These are phyloP conservation scores for Choloepus didactylus DNA, from an alignment of 2,797 vertebrate species.

Conservation along the genomic window DNA sequence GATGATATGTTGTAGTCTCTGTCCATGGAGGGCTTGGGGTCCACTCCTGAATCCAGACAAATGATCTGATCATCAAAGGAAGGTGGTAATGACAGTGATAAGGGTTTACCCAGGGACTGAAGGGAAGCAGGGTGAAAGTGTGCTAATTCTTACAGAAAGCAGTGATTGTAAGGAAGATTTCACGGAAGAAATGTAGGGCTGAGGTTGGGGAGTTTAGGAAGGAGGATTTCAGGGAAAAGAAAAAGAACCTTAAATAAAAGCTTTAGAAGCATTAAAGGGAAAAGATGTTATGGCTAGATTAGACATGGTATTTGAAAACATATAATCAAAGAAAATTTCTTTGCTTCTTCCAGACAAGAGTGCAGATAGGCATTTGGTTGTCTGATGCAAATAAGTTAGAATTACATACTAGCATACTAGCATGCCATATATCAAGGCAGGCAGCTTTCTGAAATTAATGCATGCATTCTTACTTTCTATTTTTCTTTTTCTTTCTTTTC, in stretches of 20 bases:
- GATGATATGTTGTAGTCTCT: not conserved
- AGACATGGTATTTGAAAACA: conserved; percentile 67
- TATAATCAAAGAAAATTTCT: conserved; percentile 83
- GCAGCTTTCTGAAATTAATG: conserved; percentile 76
- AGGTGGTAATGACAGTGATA: not conserved
- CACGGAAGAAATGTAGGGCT: not conserved
- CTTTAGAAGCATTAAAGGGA: conserved; percentile 52
- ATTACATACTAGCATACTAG: conserved; percentile 74
- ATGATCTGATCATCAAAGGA: not conserved
- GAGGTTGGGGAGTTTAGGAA: not conserved
- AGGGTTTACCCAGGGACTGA: not conserved
- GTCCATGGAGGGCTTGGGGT: not conserved
- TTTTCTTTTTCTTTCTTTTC: not conserved
- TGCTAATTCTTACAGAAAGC: not conserved
- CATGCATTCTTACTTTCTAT: conserved; percentile 78
- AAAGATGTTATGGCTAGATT: conserved; percentile 42
- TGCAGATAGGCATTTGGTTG: conserved; percentile 80
- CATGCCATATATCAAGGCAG: conserved; percentile 74
- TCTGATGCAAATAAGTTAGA: conserved; percentile 85
- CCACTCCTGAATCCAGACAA: not conserved
- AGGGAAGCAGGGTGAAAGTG: not conserved
- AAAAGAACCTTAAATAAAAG: conserved; percentile 66
- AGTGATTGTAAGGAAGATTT: not conserved
- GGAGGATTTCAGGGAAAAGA: not conserved
- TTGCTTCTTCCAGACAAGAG: conserved; percentile 78